Conservation (phyloP, 2,113 vertebrate genomes). For the Rhea pennata region DNA sequence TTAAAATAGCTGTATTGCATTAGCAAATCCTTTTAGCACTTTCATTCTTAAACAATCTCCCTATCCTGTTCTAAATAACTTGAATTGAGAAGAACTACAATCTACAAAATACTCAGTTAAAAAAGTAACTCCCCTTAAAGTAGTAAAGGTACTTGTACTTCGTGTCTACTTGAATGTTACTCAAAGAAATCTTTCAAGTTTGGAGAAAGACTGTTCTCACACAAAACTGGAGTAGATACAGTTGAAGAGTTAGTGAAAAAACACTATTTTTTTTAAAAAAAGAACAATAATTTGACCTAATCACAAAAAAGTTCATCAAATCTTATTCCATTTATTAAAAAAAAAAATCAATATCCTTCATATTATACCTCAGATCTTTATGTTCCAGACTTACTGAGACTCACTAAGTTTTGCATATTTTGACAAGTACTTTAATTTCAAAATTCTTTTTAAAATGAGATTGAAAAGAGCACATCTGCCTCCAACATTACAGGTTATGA, state of each 20-base stretch:
- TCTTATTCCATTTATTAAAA: background rate
- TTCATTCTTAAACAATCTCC: background rate
- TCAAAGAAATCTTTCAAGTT: background rate
- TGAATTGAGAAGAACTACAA: background rate
- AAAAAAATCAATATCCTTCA: background rate
- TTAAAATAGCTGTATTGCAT: background rate
- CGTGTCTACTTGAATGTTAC: no score
- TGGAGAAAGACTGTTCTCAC: background rate
- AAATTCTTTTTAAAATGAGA: slow-evolving; percentile 18
- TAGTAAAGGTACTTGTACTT: background rate
- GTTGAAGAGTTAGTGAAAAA: background rate
- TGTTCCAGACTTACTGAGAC: background rate
- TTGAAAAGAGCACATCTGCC: slow-evolving; percentile 11
- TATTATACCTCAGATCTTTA: background rate
- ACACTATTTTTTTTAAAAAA: background rate
- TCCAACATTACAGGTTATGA: background rate
- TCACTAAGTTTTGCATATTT: background rate
- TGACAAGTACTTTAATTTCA: background rate
- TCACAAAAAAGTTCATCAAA: background rate
- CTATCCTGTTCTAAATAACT: background rate
- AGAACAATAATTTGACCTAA: background rate
- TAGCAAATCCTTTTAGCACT: background rate
- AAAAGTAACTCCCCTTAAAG: background rate
- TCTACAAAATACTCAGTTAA: background rate
- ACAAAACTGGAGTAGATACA: background rate